Base-by-base conservation (phyloP, 1,140 invertebrate genomes). In the Olivierus martensii region DNA sequence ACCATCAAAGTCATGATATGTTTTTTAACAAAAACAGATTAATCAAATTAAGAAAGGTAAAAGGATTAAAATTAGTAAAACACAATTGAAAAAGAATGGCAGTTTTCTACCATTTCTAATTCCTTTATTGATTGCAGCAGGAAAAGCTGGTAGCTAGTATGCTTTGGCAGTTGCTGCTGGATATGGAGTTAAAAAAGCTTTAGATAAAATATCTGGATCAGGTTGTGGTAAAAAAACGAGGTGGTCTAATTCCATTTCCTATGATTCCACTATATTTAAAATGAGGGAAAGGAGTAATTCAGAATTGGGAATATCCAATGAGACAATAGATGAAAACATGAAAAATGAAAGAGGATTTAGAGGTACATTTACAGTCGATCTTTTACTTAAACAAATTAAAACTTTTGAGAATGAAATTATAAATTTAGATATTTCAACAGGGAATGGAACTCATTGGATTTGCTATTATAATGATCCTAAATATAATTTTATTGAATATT, bases 401-500 rank as follows among this genome's bases (percentile, higher is more conserved):
- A 39, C 15, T 41, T 53, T 53, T 48, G 51, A 53, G 46, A 41
- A 35, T 34, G 51, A 28, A 34, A 18, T 53, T 7, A 35, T 53
- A 28, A 53, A 45, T 45, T 17, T 53, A n/a, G 28, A 49, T 15
- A 49, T 44, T 35, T 2, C 39, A 0, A 53, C 51, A 28, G 43
- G 51, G 3, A 3, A n/a, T 18, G 51, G 46, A 14, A 42, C 37
- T 6, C 38, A 53, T 42, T 53, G 44, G 39, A 22, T 53, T 35
- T 53, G 51, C 34, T 47, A 42, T 53, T 53, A 48, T 37, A 53
- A 53, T 18, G 51, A 53, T 42, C 28, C 44, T 17, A 41, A 36
- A 36, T 43, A 48, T 48, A 11, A 39, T 15, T 53, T 48, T 43
- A 17, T 53, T 7, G 45, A 53, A 43, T 53, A 42, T 35, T 47